phyloP scores from a whole-genome alignment of 2,888 invertebrate genomes.

The Hypselothyrea guttata region DNA sequence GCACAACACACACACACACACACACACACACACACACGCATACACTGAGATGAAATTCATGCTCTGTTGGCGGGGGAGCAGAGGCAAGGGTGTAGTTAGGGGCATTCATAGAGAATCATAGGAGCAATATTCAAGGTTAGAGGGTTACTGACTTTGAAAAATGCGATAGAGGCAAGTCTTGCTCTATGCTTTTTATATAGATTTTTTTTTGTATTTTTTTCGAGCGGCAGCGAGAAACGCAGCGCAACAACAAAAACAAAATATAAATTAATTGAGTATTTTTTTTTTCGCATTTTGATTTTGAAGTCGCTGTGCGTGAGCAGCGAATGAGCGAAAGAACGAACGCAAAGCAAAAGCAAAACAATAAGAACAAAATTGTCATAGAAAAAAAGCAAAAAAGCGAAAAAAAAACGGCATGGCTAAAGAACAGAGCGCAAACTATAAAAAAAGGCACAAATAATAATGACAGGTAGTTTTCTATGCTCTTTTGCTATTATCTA shows the following conservation, averaged over 20 bases:
- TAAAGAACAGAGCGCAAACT: slow-evolving; percentile 35
- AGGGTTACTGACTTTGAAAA: slow-evolving; percentile 81
- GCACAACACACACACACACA: slow-evolving; percentile 6
- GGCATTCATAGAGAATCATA: slow-evolving; percentile 53
- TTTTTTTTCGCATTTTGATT: slow-evolving; percentile 51
- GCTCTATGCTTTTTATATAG: slow-evolving; percentile 21
- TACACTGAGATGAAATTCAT: not conserved
- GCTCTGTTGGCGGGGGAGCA: too few species aligned
- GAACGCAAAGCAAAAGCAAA: slow-evolving; percentile 8
- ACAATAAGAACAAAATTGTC: slow-evolving; percentile 23
- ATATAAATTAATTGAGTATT: slow-evolving; percentile 61
- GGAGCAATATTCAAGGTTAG: slow-evolving; percentile 79
- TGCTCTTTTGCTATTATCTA: slow-evolving; percentile 44
- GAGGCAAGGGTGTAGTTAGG: slow-evolving; percentile 1
- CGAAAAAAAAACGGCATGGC: slow-evolving; percentile 6
- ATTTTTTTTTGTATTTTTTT: slow-evolving; percentile 12
- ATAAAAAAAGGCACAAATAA: slow-evolving; percentile 60
- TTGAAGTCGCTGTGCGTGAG: slow-evolving; percentile 61
- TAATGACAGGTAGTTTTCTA: slow-evolving; percentile 77
- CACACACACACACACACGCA: slow-evolving; percentile 19
- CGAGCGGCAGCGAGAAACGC: too few species aligned
- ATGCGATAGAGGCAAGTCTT: slow-evolving; percentile 67
- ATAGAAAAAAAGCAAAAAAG: too few species aligned
- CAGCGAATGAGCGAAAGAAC: slow-evolving; percentile 16
- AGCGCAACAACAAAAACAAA: slow-evolving; percentile 26